Evolutionary conservation across 2,888 invertebrate genomes (phyloP), one percentile per base, ranked within the genome.

Genomic region (Mycogona germanica): DNA sequence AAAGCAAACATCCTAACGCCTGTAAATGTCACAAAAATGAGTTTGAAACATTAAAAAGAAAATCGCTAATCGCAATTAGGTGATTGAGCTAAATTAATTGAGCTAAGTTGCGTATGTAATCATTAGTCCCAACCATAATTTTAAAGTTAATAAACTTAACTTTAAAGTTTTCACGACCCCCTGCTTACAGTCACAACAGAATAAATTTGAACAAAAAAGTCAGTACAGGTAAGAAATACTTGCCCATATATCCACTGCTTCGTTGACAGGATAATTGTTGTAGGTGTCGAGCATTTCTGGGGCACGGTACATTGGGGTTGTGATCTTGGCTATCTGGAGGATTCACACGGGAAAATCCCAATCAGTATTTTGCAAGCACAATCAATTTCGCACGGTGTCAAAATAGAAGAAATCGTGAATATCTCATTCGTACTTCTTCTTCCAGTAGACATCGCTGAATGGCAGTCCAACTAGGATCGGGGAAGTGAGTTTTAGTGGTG

Each of bases 201-300:
- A n/a, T n/a, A n/a, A n/a, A n/a, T n/a, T n/a, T n/a, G n/a, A n/a
- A n/a, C n/a, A 1, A 6, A 41, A 3, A 21, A 48, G 2, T 23
- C 12, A 38, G 14, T 28, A n/a, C 26, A 26, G 23, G 19, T 23
- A 32, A 48, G 4, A 23, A 5, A 25, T 21, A 56, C 65, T 58
- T 60, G 73, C 73, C 98, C 98, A 98, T 35, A 95, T 77, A 72
- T 99, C 98, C 2, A 85, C 81, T 41, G 86, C 81, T 60, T 86
- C 79, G 54, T 92, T 92, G 61, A 98, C 92, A 58, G 84, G 85
- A 67, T 84, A 83, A 69, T 98, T 95, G 65, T 84, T 89, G 87
- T 97, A 98, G 3, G 95, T 88, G 68, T 97, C 96, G 53, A 97
- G 76, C 84, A 97, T 93, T 76, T 98, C 98, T 29, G 98, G 98